phyloP scores from a whole-genome alignment of 2,888 invertebrate species.

The Lottia gigantea region DNA sequence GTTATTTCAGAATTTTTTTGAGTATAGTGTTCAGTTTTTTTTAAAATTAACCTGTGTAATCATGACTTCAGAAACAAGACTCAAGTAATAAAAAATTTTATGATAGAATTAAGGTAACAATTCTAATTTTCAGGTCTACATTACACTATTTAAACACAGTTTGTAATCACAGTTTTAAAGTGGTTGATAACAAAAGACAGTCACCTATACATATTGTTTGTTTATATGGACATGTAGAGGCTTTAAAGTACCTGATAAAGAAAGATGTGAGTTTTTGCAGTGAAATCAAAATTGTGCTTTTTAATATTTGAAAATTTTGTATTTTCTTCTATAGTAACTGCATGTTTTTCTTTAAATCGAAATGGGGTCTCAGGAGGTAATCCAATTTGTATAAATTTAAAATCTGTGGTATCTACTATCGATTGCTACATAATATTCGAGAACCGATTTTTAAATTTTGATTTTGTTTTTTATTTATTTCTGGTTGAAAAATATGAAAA shows the following conservation, averaged over 20 bases:
- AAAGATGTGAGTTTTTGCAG: conserved; percentile 52
- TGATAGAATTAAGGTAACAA: not conserved
- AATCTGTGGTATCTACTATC: too few species aligned
- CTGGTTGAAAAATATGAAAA: too few species aligned
- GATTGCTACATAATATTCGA: too few species aligned
- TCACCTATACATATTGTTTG: conserved; percentile 58
- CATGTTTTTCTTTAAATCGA: too few species aligned
- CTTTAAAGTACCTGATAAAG: conserved; percentile 54
- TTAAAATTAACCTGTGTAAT: not conserved
- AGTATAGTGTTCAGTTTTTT: not conserved
- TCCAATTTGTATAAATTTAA: too few species aligned
- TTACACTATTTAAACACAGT: conserved; percentile 54
- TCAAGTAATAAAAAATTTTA: not conserved
- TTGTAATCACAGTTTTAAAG: conserved; percentile 37
- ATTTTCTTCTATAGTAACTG: too few species aligned
- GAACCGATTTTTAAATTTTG: too few species aligned
- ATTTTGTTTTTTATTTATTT: too few species aligned
- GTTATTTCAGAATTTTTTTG: conserved; percentile 30
- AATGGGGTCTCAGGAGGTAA: too few species aligned
- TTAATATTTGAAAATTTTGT: too few species aligned
- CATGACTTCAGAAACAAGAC: not conserved
- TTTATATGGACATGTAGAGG: conserved; percentile 58
- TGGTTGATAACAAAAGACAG: conserved; percentile 47
- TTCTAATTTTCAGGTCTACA: conserved; percentile 41
- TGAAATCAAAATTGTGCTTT: too few species aligned